Conservation (phyloP, 1,140 invertebrate species). For the Dinoponera quadriceps region DNA sequence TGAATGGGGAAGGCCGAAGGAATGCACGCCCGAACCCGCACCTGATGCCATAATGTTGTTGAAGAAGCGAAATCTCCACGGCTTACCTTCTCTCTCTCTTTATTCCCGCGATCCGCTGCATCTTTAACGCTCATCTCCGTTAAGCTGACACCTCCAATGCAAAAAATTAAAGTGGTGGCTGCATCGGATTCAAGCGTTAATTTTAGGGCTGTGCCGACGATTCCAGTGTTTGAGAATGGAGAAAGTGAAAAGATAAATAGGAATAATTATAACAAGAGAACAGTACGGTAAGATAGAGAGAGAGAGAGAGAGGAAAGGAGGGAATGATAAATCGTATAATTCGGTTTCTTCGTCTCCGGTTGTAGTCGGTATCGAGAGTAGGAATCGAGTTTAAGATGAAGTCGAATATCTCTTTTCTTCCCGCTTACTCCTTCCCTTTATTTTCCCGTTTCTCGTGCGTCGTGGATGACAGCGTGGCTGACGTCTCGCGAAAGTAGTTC, state of each 20-base stretch:
- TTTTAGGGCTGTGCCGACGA: too few relatives aligned
- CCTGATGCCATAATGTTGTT: not conserved
- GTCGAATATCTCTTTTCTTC: slow-evolving; percentile 27
- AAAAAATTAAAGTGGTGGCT: not conserved
- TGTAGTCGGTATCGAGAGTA: too few relatives aligned
- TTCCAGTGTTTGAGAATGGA: too few relatives aligned
- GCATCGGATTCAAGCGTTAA: too few relatives aligned
- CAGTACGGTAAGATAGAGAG: slow-evolving; percentile 20
- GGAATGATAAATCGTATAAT: not conserved
- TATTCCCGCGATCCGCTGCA: not conserved
- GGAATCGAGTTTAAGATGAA: not conserved
- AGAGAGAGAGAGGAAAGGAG: not conserved
- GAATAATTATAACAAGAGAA: too few relatives aligned
- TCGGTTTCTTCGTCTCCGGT: too few relatives aligned
- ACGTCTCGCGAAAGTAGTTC: slow-evolving; percentile 38
- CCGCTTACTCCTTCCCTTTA: not conserved
- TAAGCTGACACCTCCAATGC: not conserved
- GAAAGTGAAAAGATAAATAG: too few relatives aligned
- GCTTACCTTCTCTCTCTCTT: not conserved
- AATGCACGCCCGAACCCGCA: not conserved
- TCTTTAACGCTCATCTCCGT: not conserved
- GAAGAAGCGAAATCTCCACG: slow-evolving; percentile 5
- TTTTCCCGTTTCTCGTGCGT: not conserved
- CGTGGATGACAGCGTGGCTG: slow-evolving; percentile 1
- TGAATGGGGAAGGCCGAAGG: not conserved